phyloP scores from a whole-genome alignment of 2,888 invertebrate species.

The Diarsia dahlii region DNA sequence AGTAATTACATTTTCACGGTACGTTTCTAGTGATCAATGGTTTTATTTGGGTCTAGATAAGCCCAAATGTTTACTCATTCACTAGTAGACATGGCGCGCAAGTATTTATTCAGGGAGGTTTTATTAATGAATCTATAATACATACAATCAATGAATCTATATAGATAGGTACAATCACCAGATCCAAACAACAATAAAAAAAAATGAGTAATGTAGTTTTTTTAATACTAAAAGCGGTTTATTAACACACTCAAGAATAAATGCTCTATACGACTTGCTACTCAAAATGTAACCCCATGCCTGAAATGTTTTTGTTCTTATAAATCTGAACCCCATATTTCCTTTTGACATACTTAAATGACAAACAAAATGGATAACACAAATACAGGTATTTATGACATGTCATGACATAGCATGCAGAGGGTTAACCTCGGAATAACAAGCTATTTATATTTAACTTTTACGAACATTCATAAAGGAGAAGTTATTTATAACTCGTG shows the following conservation, averaged over 20 bases:
- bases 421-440: slow-evolving; percentile 13
- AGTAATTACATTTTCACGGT: slow-evolving; percentile 12
- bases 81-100: background rate
- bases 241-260: background rate
- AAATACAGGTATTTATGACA: slow-evolving; percentile 33
- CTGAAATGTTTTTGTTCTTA: background rate
- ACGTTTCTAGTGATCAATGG: slow-evolving; percentile 18
- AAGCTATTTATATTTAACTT: slow-evolving; percentile 11
- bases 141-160: too few relatives aligned
- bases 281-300: background rate
- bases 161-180: background rate
- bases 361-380: slow-evolving; percentile 33
- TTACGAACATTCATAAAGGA: slow-evolving; percentile 10
- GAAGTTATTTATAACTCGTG: slow-evolving; percentile 4
- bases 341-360: slow-evolving; percentile 26
- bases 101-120: background rate
- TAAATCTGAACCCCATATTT: background rate
- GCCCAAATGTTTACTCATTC: background rate
- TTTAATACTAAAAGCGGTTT: too few relatives aligned
- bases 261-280: too few relatives aligned
- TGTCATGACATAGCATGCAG: slow-evolving; percentile 31
- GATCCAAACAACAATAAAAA: background rate
- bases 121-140: background rate
- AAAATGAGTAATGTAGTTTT: too few relatives aligned
- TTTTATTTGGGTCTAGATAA: slow-evolving; percentile 8